A percentile compares a stretch with the other conserved stretches of the same genome.
phyloP scores from a whole-genome alignment of 2,888 invertebrate genomes.

The Belgica antarctica region DNA sequence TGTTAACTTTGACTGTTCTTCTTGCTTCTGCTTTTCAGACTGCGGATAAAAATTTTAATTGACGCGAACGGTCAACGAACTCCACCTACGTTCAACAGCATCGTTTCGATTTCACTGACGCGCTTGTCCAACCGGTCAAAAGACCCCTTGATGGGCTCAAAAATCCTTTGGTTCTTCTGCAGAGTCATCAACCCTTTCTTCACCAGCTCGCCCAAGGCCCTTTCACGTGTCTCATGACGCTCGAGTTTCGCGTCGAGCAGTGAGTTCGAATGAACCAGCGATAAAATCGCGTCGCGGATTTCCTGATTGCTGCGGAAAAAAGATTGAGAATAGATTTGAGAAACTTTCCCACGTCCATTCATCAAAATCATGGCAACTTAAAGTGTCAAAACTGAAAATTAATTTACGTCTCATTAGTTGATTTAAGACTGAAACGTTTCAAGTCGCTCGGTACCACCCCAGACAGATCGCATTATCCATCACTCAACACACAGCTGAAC shows the following conservation, averaged over 20 bases:
- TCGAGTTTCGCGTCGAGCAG: conserved; percentile 79
- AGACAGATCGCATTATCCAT: not conserved
- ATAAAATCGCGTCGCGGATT: conserved; percentile 75
- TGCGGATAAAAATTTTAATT: not conserved
- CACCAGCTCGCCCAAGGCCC: conserved; percentile 72
- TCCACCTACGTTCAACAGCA: conserved; percentile 64
- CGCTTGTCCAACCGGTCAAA: conserved; percentile 72
- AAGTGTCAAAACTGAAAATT: too few species aligned
- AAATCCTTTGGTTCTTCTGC: conserved; percentile 69
- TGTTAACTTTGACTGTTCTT: conserved; percentile 30
- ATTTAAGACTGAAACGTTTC: too few species aligned
- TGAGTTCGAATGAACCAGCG: conserved; percentile 75
- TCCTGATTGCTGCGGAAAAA: conserved; percentile 63
- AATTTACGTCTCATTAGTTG: not conserved
- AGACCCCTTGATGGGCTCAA: conserved; percentile 69
- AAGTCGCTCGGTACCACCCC: too few species aligned
- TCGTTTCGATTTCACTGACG: conserved; percentile 70
- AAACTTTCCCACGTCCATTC: not conserved
- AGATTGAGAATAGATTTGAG: not conserved
- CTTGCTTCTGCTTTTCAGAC: conserved; percentile 19
- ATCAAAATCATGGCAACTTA: not conserved
- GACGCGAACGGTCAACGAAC: not conserved
- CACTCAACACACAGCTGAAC: not conserved
- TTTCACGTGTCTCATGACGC: conserved; percentile 78
- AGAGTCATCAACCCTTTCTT: conserved; percentile 70